phyloP scores from a whole-genome alignment of 2,888 invertebrate genomes.

The Eretmocerus hayati region DNA sequence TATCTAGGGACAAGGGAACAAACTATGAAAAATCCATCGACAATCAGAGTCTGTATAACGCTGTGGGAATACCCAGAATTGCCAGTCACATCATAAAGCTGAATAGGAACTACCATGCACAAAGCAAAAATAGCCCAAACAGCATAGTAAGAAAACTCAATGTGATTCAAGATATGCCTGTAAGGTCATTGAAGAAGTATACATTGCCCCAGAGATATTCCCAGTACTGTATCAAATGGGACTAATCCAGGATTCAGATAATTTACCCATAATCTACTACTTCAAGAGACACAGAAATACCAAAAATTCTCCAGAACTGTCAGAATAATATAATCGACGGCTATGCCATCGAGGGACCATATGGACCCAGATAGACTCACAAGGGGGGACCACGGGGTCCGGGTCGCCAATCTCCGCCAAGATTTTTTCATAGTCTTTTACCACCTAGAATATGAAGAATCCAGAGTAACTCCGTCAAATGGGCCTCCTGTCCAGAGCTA shows the following conservation, averaged over 20 bases:
- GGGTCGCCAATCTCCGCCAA: too few relatives aligned
- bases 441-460: too few relatives aligned
- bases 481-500: too few relatives aligned
- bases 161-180: neutral
- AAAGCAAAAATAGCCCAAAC: neutral
- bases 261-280: neutral
- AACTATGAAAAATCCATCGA: slow-evolving; percentile 2
- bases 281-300: neutral
- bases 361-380: neutral
- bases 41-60: slow-evolving; percentile 12
- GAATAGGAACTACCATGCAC: slow-evolving; percentile 6
- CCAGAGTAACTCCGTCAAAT: too few relatives aligned
- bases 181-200: neutral
- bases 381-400: too few relatives aligned
- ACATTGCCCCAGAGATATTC: slow-evolving; percentile 2
- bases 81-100: slow-evolving; percentile 17
- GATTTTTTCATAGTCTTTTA: too few relatives aligned
- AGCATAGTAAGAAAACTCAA: neutral
- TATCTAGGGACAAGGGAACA: slow-evolving; percentile 3
- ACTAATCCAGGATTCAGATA: neutral
- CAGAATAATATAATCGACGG: neutral
- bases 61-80: slow-evolving; percentile 11
- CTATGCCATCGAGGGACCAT: neutral
- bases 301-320: neutral
- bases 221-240: neutral